Base-by-base conservation (phyloP, 2,888 invertebrate species). In the Pseudoips prasinana region DNA sequence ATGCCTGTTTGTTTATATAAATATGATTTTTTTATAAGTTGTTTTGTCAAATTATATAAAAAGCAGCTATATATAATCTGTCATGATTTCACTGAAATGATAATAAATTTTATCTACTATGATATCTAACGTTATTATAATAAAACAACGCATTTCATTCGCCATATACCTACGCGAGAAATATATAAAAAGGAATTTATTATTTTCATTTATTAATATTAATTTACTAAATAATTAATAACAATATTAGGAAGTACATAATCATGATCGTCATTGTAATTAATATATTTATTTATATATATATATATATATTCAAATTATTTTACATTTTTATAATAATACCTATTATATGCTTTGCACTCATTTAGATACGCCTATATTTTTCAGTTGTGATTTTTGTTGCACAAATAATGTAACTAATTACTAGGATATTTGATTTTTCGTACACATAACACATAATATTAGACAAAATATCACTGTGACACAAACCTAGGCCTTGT, bases 231-330 rank as follows among this genome's bases (percentile, higher is more conserved):
- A 70, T 69, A 73, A 68, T 73, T 67, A 72, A 67, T 70, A 73
- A 72, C 69, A 66, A 67, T 69, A 68, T 62, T 64, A 66, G 72
- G 72, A 72, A 70, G 71, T 62, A 58, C 51, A 68, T 67, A 64
- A 60, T 64, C 25, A 43, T 58, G 59, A 58, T 50, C 39, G 29
- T 45, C 51, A 46, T 40, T 46, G 50, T 22, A 51, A 45, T 46
- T 59, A 47, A 48, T 51, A 53, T 58, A 46, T 42, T 34, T 43
- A 32, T 42, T 39, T 36, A 20, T 20, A 20, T 55, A 45, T 56
- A 51, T 46, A 46, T 58, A 50, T 40, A 43, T 44, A 24, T 42
- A 41, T 36, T 33, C 9, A 33, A 24, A 35, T 38, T 47, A 55
- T 29, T 32, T 55, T 55, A 56, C 45, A 55, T 58, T 45, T 55